Evolutionary conservation across 2,888 invertebrate genomes (phyloP), one percentile per base, ranked within the genome.

Genomic region (Pseudanteris insignis): DNA sequence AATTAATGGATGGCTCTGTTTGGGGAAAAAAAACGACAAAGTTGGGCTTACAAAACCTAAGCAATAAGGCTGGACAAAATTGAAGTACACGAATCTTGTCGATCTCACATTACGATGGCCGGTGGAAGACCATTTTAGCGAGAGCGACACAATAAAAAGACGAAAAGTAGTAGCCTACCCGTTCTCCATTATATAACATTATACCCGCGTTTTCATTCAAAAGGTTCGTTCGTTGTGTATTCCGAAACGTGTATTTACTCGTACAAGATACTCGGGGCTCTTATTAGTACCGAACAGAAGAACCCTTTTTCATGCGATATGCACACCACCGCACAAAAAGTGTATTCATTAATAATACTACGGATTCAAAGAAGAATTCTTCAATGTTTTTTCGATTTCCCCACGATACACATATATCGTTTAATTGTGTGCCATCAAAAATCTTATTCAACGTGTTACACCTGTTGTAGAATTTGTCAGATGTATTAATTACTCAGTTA

Each of bases 251-350:
- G 59, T 64, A 64, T 62, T 64, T 59, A 51, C 59, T 62, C 58
- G 59, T 38, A 63, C 59, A 63, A 65, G 65, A 65, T 65, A 63
- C 65, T 65, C 18, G 41, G 63, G 63, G 63, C 65, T 65, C 57
- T 57, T 65, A 65, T 65, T 65, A 59, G 53, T 53, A 50, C 48
- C 40, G 55, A 62, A 65, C 65, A 55, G 57, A 62, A 41, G 60
- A 65, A 63, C 60, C 62, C 60, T 65, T 63, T 60, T 47, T 59
- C 12, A 50, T 59, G 55, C 62, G 59, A 59, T 59, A 30, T 50
- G 58, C 58, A 50, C 54, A 44, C 41, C 32, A 43, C 53, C 34
- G 58, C 50, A 63, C 58, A 63, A 63, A 59, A 53, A 58, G 63
- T 50, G 26, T 63, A 63, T 63, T 63, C 63, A 63, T 59, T 63